Percentiles rank a stretch among this genome's conserved stretches.
Conservation (phyloP, 2,888 invertebrate species). For the Embidobia sp. region DNA sequence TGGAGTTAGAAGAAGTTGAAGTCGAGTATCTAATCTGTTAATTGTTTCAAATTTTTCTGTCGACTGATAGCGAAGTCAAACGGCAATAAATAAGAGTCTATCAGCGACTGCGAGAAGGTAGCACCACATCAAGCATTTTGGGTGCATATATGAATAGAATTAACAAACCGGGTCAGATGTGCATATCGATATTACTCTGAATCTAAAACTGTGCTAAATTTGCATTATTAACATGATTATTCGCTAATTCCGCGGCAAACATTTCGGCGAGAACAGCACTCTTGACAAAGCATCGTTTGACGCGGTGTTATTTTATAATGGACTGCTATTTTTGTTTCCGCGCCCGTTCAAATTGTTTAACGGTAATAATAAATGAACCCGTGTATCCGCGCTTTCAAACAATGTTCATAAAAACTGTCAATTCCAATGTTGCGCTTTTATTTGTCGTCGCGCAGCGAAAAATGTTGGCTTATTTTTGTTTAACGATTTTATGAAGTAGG, state of each 20-base stretch:
- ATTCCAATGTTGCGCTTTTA: too few species aligned
- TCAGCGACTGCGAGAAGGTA: too few species aligned
- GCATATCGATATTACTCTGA: conserved; percentile 46
- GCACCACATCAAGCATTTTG: conserved; percentile 20
- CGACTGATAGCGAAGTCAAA: too few species aligned
- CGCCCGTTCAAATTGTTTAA: conserved; percentile 1
- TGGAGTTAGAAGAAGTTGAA: too few species aligned
- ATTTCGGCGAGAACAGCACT: conserved; percentile 13
- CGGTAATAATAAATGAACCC: conserved; percentile 7
- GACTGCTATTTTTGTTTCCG: conserved; percentile 24
- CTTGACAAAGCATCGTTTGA: conserved; percentile 5
- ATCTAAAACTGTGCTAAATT: conserved; percentile 52
- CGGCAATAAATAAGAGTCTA: too few species aligned
- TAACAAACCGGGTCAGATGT: conserved; percentile 46
- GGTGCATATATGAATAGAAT: conserved; percentile 41
- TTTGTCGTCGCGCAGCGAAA: too few species aligned
- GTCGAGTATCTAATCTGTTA: too few species aligned
- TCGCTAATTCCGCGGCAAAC: conserved; percentile 27
- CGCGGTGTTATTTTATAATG: conserved; percentile 18
- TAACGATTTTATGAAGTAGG: too few species aligned
- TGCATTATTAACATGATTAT: conserved; percentile 53
- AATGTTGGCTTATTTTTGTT: too few species aligned
- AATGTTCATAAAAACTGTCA: conserved; percentile 7
- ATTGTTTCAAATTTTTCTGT: too few species aligned
- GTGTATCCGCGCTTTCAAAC: too few species aligned